A percentile compares a stretch with the other conserved stretches of the same genome.
phyloP scores from a whole-genome alignment of 2,797 vertebrate species.

The Balearica regulorum region DNA sequence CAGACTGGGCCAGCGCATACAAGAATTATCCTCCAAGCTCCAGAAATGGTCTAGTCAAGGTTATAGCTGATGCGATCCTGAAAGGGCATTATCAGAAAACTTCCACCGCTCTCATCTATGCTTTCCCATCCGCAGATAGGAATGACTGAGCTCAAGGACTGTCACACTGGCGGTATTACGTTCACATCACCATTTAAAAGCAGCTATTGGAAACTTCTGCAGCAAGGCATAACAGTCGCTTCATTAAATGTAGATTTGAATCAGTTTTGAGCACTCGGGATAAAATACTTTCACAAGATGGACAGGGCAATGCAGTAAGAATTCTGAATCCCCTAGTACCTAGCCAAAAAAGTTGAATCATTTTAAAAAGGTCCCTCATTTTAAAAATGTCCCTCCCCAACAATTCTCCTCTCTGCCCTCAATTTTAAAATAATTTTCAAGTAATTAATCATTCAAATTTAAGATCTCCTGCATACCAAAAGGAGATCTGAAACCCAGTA shows the following conservation, averaged over 20 bases:
- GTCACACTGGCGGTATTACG: background rate
- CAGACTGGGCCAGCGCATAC: background rate
- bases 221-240: background rate
- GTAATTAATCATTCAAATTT: background rate
- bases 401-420: background rate
- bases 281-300: background rate
- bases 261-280: background rate
- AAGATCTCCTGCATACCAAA: background rate
- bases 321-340: background rate
- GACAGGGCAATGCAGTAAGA: background rate
- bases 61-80: background rate
- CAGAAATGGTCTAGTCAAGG: background rate
- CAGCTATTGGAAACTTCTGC: background rate
- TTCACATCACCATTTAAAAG: background rate
- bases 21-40: background rate
- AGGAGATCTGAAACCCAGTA: background rate
- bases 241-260: background rate
- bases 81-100: background rate
- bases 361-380: background rate
- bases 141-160: background rate
- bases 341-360: rapidly evolving
- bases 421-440: background rate
- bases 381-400: background rate
- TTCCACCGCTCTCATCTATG: background rate
- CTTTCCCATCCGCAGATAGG: background rate